Conservation (phyloP, 2,113 vertebrate species). For the Pongo abelii region DNA sequence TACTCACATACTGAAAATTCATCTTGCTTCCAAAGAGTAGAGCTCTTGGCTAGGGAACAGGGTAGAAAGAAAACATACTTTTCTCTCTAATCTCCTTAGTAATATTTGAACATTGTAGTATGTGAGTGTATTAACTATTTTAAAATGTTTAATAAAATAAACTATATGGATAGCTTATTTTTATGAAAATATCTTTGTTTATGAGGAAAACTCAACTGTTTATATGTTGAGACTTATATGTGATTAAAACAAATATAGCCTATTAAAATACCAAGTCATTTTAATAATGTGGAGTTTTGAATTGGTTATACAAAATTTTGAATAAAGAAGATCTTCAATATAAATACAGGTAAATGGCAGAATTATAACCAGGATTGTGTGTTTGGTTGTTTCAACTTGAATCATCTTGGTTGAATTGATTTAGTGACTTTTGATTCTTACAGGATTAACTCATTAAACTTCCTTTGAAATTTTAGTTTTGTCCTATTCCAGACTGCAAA, state of each 20-base stretch:
- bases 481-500: slow-evolving; percentile 9
- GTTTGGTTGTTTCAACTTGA: neutral
- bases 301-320: neutral
- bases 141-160: neutral
- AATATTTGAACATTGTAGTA: neutral
- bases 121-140: neutral
- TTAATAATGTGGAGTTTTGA: neutral
- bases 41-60: neutral
- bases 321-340: neutral
- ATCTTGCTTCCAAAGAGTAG: neutral
- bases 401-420: neutral
- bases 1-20: neutral
- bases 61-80: neutral
- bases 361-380: neutral
- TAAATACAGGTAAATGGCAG: neutral
- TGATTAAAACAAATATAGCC: neutral
- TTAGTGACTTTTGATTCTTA: neutral
- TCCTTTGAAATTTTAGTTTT: slow-evolving; percentile 62
- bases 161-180: neutral
- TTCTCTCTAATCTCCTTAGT: neutral
- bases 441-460: slow-evolving; percentile 24
- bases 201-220: neutral
- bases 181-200: neutral
- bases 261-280: neutral
- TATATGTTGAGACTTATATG: neutral